Base-by-base conservation (phyloP, 2,888 invertebrate genomes). In the Rhimphoctona megacephalus region DNA sequence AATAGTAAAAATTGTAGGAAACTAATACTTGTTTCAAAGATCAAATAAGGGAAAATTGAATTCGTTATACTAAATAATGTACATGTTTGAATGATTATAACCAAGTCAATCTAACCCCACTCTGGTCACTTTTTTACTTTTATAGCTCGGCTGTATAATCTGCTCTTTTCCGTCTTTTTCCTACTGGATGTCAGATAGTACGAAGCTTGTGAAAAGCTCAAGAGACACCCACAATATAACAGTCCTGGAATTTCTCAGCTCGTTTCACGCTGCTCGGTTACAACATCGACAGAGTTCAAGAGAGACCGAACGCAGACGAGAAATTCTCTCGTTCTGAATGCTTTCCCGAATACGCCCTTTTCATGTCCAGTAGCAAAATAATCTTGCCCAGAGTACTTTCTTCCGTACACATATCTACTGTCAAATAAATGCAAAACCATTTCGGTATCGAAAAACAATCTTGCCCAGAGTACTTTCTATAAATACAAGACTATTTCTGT, bases 191-290 rank as follows among this genome's bases (percentile, higher is more conserved):
- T 46, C 86, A 25, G 77, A 86, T 86, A 83, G 72, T 73, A 77
- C 72, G 46, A 72, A 81, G 69, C 67, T 86, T 77, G 83, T 81
- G 76, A 76, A 82, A 86, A 81, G 73, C 81, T 78, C 73, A 46
- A 46, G 76, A 82, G 82, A 25, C 69, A 72, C n/a, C 57, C 36
- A 43, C 81, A 43, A 84, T 86, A 78, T 46, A 81, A 81, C 67
- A 61, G 69, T 57, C 67, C n/a, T 36, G 73, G 61, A 83, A 83
- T 84, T 80, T 69, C 83, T 74, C 69, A 82, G 81, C 69, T 76
- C 81, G 78, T 83, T 78, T 69, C 49, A 81, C 76, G 80, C 74
- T 69, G 39, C 74, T 80, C 74, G 84, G 74, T 69, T 74, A 66
- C 57, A 66, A 54, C 43, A 52, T 67, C 49, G 84, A 57, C 57